These are phyloP conservation scores for Gasterosteus nipponicus DNA, from an alignment of 2,113 vertebrate genomes.

Conservation along the genomic window DNA sequence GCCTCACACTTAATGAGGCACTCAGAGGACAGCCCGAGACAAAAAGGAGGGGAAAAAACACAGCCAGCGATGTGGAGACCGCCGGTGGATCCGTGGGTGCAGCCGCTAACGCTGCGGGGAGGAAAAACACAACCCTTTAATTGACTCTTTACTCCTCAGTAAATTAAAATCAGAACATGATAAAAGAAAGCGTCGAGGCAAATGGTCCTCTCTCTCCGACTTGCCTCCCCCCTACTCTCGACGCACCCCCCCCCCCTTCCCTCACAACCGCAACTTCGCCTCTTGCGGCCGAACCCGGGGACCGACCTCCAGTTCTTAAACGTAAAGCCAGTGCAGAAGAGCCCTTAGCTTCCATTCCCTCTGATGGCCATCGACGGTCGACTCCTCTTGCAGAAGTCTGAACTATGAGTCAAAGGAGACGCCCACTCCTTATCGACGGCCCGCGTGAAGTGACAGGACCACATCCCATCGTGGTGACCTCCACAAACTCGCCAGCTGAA, in stretches of 20 bases:
- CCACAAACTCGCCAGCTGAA: neutral
- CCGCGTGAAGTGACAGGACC: neutral
- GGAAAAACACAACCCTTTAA: neutral
- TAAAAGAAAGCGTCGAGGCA: too few relatives aligned
- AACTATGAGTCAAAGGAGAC: neutral
- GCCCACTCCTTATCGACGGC: too few relatives aligned
- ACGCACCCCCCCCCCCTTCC: too few relatives aligned
- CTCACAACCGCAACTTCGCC: too few relatives aligned
- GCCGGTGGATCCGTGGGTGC: slow-evolving; percentile 4
- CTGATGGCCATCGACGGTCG: too few relatives aligned
- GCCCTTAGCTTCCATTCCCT: neutral
- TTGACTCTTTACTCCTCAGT: neutral
- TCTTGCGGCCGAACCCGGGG: too few relatives aligned
- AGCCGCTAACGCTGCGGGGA: neutral
- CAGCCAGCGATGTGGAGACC: slow-evolving; percentile 10
- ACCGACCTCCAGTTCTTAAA: neutral
- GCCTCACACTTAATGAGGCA: slow-evolving; percentile 35
- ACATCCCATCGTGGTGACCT: neutral
- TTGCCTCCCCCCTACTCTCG: too few relatives aligned
- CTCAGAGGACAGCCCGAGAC: slow-evolving; percentile 1
- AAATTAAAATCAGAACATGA: neutral
- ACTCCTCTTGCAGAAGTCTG: neutral
- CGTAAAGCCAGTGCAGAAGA: neutral
- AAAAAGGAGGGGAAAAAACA: neutral
- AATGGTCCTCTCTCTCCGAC: too few relatives aligned